Evolutionary conservation across 2,888 invertebrate genomes (phyloP), one percentile per base, ranked within the genome.

Genomic region (Leptinotarsa haldemani): DNA sequence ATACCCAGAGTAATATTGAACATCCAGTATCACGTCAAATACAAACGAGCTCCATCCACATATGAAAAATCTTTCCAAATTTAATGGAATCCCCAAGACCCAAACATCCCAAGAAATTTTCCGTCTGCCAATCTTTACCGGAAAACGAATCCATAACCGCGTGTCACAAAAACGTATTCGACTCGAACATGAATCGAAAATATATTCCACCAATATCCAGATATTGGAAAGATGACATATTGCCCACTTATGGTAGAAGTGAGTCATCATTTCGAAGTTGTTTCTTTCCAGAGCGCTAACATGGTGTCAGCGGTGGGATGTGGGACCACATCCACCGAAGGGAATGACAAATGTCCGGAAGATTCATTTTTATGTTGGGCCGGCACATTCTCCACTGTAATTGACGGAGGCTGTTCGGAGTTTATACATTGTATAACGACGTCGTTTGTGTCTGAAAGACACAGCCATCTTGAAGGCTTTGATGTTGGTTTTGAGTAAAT

Each of bases 281-380:
- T 74, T 71, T 74, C 74, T 76, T 71, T 76, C 72, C 73, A 64
- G 69, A 61, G 71, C 68, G 78, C 75, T 78, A 79, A 81, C 81
- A 81, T 79, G 56, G 77, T 82, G 82, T 81, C 81, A 77, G 74
- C 79, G 56, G 69, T 61, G 75, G 79, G 80, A 82, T 78, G 79
- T 80, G 80, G 80, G 82, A 77, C 79, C 80, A 77, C 80, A 81
- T 75, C 66, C 56, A 56, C 64, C 65, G 61, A 66, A 70, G 81
- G 82, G 80, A 76, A 83, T 82, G 83, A 82, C 82, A 82, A 82
- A 83, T 83, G 80, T 80, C 77, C 70, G 74, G 78, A 80, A 82
- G 81, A 81, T 81, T 81, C 82, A 77, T 40, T 82, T 80, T 81
- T 81, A 78, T 77, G 76, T 73, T 79, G 78, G 74, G 71, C 76